These are phyloP conservation scores for Irena cyanogastra DNA, from an alignment of 2,113 vertebrate genomes.

Conservation along the genomic window DNA sequence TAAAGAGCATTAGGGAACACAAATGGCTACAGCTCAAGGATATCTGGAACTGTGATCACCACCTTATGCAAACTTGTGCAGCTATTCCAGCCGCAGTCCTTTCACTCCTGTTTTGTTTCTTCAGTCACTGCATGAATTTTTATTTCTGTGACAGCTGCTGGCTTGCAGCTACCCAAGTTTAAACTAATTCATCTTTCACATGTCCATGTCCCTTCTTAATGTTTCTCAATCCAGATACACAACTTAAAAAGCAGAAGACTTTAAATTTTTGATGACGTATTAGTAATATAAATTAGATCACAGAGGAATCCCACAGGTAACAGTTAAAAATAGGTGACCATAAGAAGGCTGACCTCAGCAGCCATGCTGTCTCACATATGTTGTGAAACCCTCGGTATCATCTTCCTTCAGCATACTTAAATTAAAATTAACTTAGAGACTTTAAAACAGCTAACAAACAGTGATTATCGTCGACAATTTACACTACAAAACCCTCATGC, in stretches of 20 bases:
- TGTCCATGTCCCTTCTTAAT: not conserved
- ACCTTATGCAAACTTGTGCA: not conserved
- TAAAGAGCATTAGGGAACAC: not conserved
- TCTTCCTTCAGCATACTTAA: not conserved
- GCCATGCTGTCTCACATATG: not conserved
- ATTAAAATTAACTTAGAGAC: not conserved
- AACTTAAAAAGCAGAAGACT: not conserved
- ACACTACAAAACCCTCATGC: not conserved
- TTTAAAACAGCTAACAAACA: not conserved
- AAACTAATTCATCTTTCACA: not conserved
- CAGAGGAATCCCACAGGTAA: not conserved
- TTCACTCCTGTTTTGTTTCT: not conserved
- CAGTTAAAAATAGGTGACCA: not conserved
- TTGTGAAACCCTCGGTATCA: not conserved
- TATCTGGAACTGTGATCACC: not conserved
- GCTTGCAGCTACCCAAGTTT: not conserved
- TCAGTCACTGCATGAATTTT: not conserved
- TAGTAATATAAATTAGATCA: not conserved
- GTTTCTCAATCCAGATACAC: not conserved
- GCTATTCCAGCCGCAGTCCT: not conserved
- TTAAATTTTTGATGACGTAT: not conserved
- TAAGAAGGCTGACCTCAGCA: not conserved
- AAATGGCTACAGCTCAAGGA: not conserved
- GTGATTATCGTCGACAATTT: rapidly evolving
- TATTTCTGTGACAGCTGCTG: not conserved